Evolutionary conservation across 2,888 invertebrate genomes (phyloP), one percentile per base, ranked within the genome.

Genomic region (Melinaea menophilus): DNA sequence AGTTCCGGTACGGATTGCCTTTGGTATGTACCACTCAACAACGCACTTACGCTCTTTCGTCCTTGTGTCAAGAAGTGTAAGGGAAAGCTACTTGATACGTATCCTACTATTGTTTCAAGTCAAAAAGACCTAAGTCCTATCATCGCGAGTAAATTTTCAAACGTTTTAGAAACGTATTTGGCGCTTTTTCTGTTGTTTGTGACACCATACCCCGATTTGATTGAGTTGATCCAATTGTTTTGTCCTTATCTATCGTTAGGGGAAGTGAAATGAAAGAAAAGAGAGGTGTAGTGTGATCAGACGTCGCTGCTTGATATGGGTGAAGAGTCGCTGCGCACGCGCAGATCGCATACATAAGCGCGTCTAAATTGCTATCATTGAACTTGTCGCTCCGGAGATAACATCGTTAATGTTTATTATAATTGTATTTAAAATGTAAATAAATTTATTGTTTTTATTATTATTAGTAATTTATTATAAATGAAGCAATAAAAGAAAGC

Each of bases 71-170:
- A 71, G 73, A 78, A 84, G 82, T 78, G 85, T 85, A 85, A 90
- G 89, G 91, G 90, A 91, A 91, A 90, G 90, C 90, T 87, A 86
- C 88, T 85, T 85, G 88, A 86, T 87, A 83, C 82, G 84, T 80
- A 87, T 88, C 88, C 89, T 88, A 78, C 70, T 79, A 69, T 61
- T 63, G 55, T 58, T 63, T 58, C 71, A 65, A 67, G 71, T 67
- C 74, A 79, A 77, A 90, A 88, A 69, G 85, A 73, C 86, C 67
- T 84, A 90, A 76, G 84, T 85, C 69, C 71, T 68, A 78, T 73
- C 66, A 71, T 65, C 66, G 66, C 66, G 68, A 73, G 72, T 79
- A 71, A 66, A 70, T 69, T 66, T 64, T 71, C 64, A 67, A 76
- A 72, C 86, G 73, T 85, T 90, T 83, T 82, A 75, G 79, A 79